phyloP scores from a whole-genome alignment of 2,113 vertebrate species.

The Hystrix brachyura region DNA sequence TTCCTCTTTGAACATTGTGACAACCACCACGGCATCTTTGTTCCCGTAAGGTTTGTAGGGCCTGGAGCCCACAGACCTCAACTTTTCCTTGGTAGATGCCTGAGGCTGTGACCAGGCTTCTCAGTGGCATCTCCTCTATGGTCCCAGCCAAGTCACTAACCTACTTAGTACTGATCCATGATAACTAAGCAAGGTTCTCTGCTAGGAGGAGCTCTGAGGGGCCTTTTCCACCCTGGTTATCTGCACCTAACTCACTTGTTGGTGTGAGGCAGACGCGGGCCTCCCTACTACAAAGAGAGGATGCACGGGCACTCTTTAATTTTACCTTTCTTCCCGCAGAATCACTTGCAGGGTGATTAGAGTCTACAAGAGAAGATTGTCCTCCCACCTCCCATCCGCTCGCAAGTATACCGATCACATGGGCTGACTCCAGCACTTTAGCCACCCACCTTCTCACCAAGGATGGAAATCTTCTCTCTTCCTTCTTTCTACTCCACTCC shows the following conservation, averaged over 20 bases:
- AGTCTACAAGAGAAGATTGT: neutral
- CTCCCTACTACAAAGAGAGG: fast-evolving
- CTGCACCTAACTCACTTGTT: neutral
- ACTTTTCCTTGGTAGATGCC: neutral
- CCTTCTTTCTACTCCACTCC: neutral
- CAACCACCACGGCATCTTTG: neutral
- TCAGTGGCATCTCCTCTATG: neutral
- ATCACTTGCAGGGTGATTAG: neutral
- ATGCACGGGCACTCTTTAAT: neutral
- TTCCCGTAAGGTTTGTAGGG: neutral
- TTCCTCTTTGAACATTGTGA: neutral
- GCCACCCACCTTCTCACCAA: too few relatives aligned
- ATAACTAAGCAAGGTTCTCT: neutral
- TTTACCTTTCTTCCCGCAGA: neutral
- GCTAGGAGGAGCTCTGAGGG: neutral
- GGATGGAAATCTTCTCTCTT: neutral
- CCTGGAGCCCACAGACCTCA: neutral
- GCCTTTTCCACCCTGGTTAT: neutral
- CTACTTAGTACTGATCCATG: neutral
- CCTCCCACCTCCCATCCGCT: neutral
- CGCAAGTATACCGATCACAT: neutral
- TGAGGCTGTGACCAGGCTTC: neutral
- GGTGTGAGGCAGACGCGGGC: neutral
- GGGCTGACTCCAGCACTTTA: neutral
- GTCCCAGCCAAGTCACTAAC: neutral